Evolutionary conservation across 2,797 vertebrate genomes (phyloP), one percentile per base, ranked within the genome.

Genomic region (Lepidocolaptes lacrymiger): DNA sequence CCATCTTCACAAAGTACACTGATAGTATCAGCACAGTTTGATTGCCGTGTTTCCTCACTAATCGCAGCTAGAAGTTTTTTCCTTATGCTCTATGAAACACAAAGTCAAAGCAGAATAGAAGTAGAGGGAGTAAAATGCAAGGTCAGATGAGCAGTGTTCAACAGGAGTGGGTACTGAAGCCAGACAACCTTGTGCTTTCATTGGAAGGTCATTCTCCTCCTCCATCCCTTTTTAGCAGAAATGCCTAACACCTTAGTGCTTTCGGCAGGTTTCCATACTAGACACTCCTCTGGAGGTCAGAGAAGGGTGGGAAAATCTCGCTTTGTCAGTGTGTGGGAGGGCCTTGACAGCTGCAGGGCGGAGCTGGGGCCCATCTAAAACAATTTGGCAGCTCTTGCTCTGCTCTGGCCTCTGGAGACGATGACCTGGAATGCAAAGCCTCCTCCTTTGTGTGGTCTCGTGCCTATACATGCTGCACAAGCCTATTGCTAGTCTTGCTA

Each of bases 381-480:
- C 72, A 24, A 3, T 74, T 93, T 97, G 95, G 95, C 95, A 97
- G 84, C 44, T 10, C 66, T 89, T 89, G 41, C 56, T 93, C 85
- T 62, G 58, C 85, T 90, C 58, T 20, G 87, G 94, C 79, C 96
- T 56, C 88, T 82, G 84, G 97, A 94, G 89, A 96, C 46, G 67
- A 59, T 69, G 96, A 88, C 85, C 89, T 92, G 95, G 93, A 93
- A 93, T 92, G 89, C 55, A 88, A 76, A 89, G 22, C 72, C 82
- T 95, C 71, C 77, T 94, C 71, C 54, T 90, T 77, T 95, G 96
- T 96, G 94, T 96, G 95, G 95, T 95, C 96, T 94, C 22, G 14
- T 85, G 61, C 59, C 85, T 94, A 34, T 58, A 59, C 59, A 68
- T 30, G 80, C 69, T 96, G 52, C 66, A 67, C 4, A 0, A 95